These are phyloP conservation scores for Chromoteleia sp. DNA, from an alignment of 2,888 invertebrate genomes.

Conservation along the genomic window DNA sequence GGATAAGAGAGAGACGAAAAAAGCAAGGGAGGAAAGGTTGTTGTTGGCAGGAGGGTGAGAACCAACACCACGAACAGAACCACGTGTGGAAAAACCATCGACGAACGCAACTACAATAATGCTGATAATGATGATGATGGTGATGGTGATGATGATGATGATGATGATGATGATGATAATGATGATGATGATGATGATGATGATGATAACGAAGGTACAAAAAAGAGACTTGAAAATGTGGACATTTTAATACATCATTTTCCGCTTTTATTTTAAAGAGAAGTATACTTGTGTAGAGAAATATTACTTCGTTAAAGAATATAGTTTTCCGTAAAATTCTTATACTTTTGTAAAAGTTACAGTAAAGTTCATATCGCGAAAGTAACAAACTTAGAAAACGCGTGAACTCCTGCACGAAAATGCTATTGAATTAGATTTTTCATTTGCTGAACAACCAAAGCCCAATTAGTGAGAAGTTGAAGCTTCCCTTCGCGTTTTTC, in stretches of 20 bases:
- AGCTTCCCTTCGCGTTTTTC: conserved; percentile 73
- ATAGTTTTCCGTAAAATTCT: too few relatives aligned
- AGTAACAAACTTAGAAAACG: conserved; percentile 25
- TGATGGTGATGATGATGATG: neutral
- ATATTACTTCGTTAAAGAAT: neutral
- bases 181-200: neutral
- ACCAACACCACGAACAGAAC: conserved; percentile 65
- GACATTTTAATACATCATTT: neutral
- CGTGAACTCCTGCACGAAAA: conserved; percentile 18
- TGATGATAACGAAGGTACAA: neutral
- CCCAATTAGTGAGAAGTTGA: conserved; percentile 80
- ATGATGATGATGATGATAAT: conserved; percentile 9
- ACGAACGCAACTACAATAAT: conserved; percentile 53
- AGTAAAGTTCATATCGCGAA: neutral
- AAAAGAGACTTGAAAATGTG: neutral
- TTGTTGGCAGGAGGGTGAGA: conserved; percentile 73
- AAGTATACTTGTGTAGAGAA: neutral
- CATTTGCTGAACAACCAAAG: conserved; percentile 68
- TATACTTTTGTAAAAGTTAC: neutral
- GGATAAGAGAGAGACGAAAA: conserved; percentile 69
- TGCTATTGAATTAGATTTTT: conserved; percentile 65
- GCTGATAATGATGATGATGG: conserved; percentile 27
- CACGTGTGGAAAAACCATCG: conserved; percentile 67
- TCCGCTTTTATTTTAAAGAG: neutral
- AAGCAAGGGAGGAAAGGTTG: conserved; percentile 59